Base-by-base conservation (phyloP, 2,113 vertebrate genomes). In the Damaliscus lunatus region DNA sequence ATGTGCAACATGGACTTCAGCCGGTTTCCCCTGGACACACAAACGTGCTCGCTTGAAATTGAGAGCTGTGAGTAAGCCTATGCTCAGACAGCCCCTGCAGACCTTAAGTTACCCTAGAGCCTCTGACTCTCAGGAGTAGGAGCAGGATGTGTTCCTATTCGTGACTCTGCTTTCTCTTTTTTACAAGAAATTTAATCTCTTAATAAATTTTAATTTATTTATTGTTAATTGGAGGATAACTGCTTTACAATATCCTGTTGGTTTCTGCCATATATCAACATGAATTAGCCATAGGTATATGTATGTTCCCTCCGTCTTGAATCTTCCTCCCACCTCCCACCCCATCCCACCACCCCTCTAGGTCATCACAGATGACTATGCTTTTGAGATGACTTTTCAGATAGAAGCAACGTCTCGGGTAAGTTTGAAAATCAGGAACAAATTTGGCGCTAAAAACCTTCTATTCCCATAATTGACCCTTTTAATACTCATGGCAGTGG, bases 1-100 rank as follows among this genome's bases (percentile, higher is more conserved):
- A 99, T 99, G 99, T 99, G 99, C 98, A 99, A 99, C 98, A 99
- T 99, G 99, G 99, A 99, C 98, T 99, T 99, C 78, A 99, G 99
- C 96, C 99, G 99, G 29, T 99, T 99, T 97, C 99, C 99, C 1
- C 98, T 99, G 98, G 99, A 99, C 98, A 99, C 99, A 0, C 99
- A 99, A 96, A 99, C 99, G 0, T 99, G 99, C 97, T 99, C 99
- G 0, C 98, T 99, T 90, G 99, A 99, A 98, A 99, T 99, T 50
- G 99, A 99, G 98, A 99, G 99, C 98, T 99, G 99, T 99, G 99
- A 99, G 99, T 99, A 98, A 95, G 88, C 55, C 21, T 40, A 31
- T 55, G n/a, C 91, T 31, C 25, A 1, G 48, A 19, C 21, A 1
- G 36, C 4, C 27, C 0, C 16, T 48, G 1, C 12, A 13, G 3